Base-by-base conservation (phyloP, 2,888 invertebrate species). In the Hemaris fuciformis region DNA sequence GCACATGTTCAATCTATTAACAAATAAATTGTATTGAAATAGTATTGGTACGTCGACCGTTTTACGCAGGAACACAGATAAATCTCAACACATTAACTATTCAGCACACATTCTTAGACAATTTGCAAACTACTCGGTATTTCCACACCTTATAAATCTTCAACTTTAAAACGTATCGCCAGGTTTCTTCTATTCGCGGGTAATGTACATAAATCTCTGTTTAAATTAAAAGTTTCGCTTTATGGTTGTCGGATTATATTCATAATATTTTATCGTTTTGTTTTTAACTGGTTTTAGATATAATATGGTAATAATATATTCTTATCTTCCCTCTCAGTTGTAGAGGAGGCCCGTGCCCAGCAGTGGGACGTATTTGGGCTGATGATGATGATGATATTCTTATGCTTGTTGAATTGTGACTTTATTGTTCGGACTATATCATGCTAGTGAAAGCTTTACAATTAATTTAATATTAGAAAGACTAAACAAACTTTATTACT, bases 101-200 rank as follows among this genome's bases (percentile, higher is more conserved):
- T 53, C 53, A 53, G 53, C 53, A 53, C 53, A 53, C 53, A 53
- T 53, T 53, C 53, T 10, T 31, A 18, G 18, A 53, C 53, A 53
- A 53, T 53, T 53, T 53, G 53, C 53, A 53, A 53, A 53, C 53
- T 53, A 31, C 38, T 38, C 46, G 53, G 27, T 18, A 31, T 53
- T 53, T 53, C 53, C 53, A 53, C 53, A 53, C 53, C 53, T 53
- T 53, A 27, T 53, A 53, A 53, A 53, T 53, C 53, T 53, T 31
- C 53, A 48, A 48, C 27, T 31, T 27, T 48, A 48, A 18, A 48
- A 53, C 53, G 53, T 53, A 53, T 53, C 53, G 27, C 53, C 53
- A 18, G 31, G 53, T 53, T 53, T 53, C 53, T 53, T 53, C 53
- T 53, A 53, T 53, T 53, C 53, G 18, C 18, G 7, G 18, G 10